These are phyloP conservation scores for Chloromyia formosa DNA, from an alignment of 2,888 invertebrate genomes.

Conservation along the genomic window DNA sequence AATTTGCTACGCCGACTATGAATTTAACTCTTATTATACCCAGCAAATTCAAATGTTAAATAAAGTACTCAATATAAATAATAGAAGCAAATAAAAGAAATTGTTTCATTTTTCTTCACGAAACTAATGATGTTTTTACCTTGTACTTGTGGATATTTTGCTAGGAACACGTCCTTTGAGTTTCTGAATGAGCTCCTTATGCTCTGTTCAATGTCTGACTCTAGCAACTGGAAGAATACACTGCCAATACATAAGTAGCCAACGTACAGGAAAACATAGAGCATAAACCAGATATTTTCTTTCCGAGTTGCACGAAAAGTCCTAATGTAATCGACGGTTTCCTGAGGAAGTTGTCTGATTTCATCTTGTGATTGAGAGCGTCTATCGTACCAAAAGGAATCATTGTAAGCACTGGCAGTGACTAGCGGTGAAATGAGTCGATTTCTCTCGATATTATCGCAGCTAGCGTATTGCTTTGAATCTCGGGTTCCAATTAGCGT, in stretches of 20 bases:
- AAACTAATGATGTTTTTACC: conserved; percentile 65
- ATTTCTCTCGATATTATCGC: conserved; percentile 14
- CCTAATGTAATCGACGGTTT: neutral
- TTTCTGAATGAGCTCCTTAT: conserved; percentile 66
- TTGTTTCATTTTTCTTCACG: too few species aligned
- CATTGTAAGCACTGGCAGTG: neutral
- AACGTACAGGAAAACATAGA: conserved; percentile 70
- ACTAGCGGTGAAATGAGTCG: neutral
- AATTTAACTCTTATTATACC: too few species aligned
- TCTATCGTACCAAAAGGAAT: neutral
- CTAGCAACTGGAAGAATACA: conserved; percentile 72
- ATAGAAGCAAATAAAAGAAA: too few species aligned
- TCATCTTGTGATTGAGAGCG: neutral
- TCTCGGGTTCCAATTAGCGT: conserved; percentile 24
- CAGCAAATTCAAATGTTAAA: too few species aligned
- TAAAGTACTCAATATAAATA: too few species aligned
- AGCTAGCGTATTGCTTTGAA: conserved; percentile 28
- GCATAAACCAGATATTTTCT: conserved; percentile 60
- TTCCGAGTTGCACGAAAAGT: conserved; percentile 30
- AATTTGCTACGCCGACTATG: too few species aligned
- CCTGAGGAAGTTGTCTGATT: too few species aligned
- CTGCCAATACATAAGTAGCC: conserved; percentile 74
- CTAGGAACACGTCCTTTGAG: conserved; percentile 68
- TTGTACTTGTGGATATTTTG: conserved; percentile 69
- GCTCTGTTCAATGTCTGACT: conserved; percentile 71